Evolutionary conservation across 1,140 invertebrate genomes (phyloP).

Genomic region (Mercenaria mercenaria): DNA sequence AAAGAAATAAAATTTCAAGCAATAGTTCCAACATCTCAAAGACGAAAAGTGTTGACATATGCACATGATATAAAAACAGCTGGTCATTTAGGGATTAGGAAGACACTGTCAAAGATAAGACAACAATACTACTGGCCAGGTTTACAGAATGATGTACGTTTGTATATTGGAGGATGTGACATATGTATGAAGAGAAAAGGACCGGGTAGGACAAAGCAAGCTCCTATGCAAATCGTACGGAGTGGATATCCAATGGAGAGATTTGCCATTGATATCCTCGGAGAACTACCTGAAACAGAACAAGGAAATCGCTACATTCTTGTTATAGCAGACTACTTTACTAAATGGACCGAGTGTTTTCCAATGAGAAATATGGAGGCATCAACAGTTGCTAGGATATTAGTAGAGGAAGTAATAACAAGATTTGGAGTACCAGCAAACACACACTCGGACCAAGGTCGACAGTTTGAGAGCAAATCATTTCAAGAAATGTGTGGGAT

Average conservation of each 20-base stretch:
- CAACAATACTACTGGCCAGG: slow-evolving; percentile 54
- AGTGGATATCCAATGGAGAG: slow-evolving; percentile 57
- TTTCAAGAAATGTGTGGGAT: slow-evolving; percentile 65
- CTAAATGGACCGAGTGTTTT: slow-evolving; percentile 68
- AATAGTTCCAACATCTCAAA: not conserved
- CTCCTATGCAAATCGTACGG: slow-evolving; percentile 21
- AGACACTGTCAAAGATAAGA: slow-evolving; percentile 28
- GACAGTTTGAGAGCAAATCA: slow-evolving; percentile 67
- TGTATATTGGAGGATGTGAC: slow-evolving; percentile 16
- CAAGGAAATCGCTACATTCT: slow-evolving; percentile 61
- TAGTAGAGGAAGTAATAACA: slow-evolving; percentile 61
- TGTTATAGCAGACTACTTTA: slow-evolving; percentile 58
- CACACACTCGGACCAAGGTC: no score
- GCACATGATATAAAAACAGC: not conserved
- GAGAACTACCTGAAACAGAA: slow-evolving; percentile 36
- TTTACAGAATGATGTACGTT: not conserved
- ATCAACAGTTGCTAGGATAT: slow-evolving; percentile 50
- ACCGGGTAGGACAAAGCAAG: slow-evolving; percentile 54
- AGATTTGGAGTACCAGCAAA: slow-evolving; percentile 67
- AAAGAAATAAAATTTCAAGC: not conserved
- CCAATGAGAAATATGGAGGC: slow-evolving; percentile 65
- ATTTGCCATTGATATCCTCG: slow-evolving; percentile 64
- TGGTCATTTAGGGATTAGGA: slow-evolving; percentile 22
- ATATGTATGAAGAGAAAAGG: slow-evolving; percentile 36
- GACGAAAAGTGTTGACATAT: not conserved